A percentile compares a stretch with the other conserved stretches of the same genome.
phyloP scores from a whole-genome alignment of 1,140 invertebrate genomes.

The Homarus americanus region DNA sequence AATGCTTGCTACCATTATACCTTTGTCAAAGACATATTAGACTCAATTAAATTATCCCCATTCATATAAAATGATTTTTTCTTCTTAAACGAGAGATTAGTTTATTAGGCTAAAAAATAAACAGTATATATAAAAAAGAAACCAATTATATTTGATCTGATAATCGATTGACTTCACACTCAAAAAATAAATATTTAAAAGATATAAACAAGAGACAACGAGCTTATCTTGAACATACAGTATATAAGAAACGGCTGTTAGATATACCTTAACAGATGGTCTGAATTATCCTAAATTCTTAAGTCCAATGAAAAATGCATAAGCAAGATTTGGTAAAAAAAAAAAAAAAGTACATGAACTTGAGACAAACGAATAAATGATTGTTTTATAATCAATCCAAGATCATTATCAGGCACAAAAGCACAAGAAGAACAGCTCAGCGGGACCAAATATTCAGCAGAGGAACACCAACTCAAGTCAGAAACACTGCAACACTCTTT shows the following conservation, averaged over 20 bases:
- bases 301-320: background rate
- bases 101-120: background rate
- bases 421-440: slow-evolving; percentile 22
- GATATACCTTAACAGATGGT: background rate
- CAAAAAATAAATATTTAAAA: background rate
- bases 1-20: background rate
- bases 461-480: background rate
- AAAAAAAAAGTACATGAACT: no score
- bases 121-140: background rate
- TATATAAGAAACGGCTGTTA: background rate
- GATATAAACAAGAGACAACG: background rate
- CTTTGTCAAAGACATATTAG: background rate
- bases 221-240: no score
- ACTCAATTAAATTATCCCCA: background rate
- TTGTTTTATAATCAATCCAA: slow-evolving; percentile 11
- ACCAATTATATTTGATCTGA: background rate
- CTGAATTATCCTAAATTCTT: background rate
- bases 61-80: background rate
- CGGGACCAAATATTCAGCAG: background rate
- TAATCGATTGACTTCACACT: background rate
- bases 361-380: no score
- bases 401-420: slow-evolving; percentile 47
- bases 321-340: no score
- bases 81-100: background rate
- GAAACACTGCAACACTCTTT: background rate